Base-by-base conservation (phyloP, 2,888 invertebrate genomes). In the Stictocephala bisonia region DNA sequence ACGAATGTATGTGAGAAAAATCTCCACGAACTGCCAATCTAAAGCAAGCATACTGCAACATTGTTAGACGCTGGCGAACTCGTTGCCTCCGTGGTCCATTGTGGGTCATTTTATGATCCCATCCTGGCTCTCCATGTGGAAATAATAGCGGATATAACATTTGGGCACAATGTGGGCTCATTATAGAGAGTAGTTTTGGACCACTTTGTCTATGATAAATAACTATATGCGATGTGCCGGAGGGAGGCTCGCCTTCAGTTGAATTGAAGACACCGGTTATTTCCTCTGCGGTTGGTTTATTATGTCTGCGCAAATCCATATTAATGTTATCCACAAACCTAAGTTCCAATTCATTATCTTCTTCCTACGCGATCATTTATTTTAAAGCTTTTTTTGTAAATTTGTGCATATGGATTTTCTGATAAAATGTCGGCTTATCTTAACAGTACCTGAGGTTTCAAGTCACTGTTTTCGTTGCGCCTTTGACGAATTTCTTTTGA, bases 41-140 rank as follows among this genome's bases (percentile, higher is more conserved):
- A 60, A 24, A 60, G 27, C 31, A 60, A 7, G 35, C 31, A 31
- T 31, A 60, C 18, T 29, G 60, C 18, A 60, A 29, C 35, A 60
- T 60, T 20, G 53, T 53, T 27, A 53, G 53, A 2, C 53, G 13
- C 15, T 41, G n/a, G 24, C 41, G 3, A 11, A 2, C 27, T 6
- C 3, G 24, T 26, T 41, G 64, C 20, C 40, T 64, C 41, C 41
- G 35, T 20, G 35, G 64, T 2, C 40, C 13, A 35, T 41, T 53
- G 27, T 64, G 64, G 13, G 41, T 41, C 64, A 64, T 64, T 64
- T 64, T 20, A 40, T 11, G 41, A 24, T 64, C 41, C 40, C 41
- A 64, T 64, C 64, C 40, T 6, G 64, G 40, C 22, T 35, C 64
- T 22, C 64, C 41, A 64, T 64, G 11, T 20, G 64, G 64, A 41